These are phyloP conservation scores for Tachystola acroxantha DNA, from an alignment of 2,888 invertebrate species.

Conservation along the genomic window DNA sequence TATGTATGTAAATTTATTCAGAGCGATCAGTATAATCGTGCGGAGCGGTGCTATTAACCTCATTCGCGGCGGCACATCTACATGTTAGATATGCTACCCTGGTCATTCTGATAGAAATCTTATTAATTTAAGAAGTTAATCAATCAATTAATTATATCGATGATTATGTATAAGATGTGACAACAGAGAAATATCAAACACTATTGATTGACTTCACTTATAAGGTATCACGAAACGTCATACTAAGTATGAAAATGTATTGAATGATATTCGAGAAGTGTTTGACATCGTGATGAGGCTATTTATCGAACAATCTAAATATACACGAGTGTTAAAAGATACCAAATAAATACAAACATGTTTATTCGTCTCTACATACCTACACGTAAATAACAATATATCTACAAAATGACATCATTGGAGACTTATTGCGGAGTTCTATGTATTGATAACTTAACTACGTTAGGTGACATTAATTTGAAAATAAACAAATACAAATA, in stretches of 20 bases:
- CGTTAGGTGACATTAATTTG: too few species aligned
- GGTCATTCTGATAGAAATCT: constrained; percentile 42
- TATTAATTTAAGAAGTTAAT: constrained; percentile 40
- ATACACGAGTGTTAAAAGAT: neutral
- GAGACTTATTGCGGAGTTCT: too few species aligned
- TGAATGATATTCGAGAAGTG: neutral
- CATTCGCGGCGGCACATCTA: constrained; percentile 54
- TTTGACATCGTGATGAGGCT: neutral
- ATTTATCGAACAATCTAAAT: neutral
- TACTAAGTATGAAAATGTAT: too few species aligned
- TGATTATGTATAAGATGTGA: too few species aligned
- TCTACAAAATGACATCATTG: too few species aligned
- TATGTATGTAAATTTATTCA: constrained; percentile 74
- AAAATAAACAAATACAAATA: too few species aligned
- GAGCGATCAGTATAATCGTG: constrained; percentile 65
- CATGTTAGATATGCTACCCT: constrained; percentile 50
- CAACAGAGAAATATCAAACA: too few species aligned
- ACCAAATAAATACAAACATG: neutral
- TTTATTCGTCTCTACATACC: neutral
- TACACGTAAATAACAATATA: too few species aligned
- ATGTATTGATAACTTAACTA: too few species aligned
- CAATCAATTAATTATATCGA: too few species aligned
- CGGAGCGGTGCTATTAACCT: constrained; percentile 64
- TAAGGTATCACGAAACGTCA: too few species aligned
- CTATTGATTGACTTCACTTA: too few species aligned